Evolutionary conservation across 2,797 vertebrate genomes (phyloP).

Genomic region (Ibycter americanus): DNA sequence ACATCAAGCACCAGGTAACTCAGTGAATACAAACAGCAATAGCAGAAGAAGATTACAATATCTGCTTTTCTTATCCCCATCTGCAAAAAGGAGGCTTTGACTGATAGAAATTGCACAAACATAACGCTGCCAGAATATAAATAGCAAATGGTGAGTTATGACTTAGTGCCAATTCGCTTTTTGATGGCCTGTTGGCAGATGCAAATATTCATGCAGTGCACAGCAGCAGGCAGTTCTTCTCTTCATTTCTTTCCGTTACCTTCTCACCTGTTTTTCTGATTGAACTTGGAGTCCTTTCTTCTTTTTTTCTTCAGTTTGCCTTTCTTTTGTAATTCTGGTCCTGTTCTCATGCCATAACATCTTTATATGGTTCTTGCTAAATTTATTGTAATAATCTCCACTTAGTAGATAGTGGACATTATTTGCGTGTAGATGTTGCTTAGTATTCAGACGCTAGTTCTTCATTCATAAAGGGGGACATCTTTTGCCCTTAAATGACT

Average conservation of each 20-base stretch:
- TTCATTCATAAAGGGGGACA: background rate
- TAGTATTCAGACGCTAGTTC: background rate
- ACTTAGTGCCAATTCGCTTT: conserved; percentile 27
- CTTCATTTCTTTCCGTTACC: background rate
- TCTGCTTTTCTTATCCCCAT: background rate
- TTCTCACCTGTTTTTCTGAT: background rate
- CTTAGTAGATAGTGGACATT: background rate
- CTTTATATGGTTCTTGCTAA: background rate
- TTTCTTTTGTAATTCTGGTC: background rate
- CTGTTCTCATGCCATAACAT: background rate
- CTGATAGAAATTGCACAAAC: conserved; percentile 35
- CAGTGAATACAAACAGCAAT: background rate
- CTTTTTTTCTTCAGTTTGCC: background rate
- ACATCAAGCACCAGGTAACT: background rate
- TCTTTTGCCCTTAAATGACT: background rate
- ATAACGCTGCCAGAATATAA: conserved; percentile 28
- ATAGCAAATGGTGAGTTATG: conserved; percentile 44
- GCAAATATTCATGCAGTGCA: background rate
- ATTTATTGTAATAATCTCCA: background rate
- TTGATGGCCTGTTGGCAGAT: conserved; percentile 19
- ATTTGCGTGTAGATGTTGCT: background rate
- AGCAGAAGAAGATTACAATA: background rate
- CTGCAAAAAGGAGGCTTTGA: background rate
- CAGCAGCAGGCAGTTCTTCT: background rate
- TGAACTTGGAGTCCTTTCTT: background rate